A percentile compares a stretch with the other conserved stretches of the same genome.
These are phyloP conservation scores for Clarias fuscus DNA, from an alignment of 2,797 vertebrate species.

Conservation along the genomic window DNA sequence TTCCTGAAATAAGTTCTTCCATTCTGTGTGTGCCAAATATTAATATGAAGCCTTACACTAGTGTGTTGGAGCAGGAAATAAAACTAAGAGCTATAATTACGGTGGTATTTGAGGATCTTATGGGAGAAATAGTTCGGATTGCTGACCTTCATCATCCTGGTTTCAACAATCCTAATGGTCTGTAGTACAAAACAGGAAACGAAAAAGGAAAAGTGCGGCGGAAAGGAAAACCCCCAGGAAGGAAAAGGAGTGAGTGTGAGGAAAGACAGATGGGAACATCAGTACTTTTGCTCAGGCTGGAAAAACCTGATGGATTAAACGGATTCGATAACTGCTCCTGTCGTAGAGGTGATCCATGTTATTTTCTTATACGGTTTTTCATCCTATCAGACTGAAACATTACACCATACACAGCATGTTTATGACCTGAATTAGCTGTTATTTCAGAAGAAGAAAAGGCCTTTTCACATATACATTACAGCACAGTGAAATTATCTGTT, in stretches of 20 bases:
- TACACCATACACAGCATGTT: not conserved
- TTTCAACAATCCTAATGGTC: not conserved
- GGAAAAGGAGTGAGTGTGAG: not conserved
- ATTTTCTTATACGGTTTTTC: not conserved
- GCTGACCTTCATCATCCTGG: constrained; percentile 3
- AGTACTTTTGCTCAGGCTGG: not conserved
- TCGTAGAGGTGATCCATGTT: not conserved
- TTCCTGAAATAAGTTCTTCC: too few species aligned
- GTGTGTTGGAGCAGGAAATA: not conserved
- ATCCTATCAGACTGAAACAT: not conserved
- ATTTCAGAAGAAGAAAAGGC: too few species aligned
- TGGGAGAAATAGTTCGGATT: not conserved
- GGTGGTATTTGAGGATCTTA: not conserved
- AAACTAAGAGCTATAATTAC: not conserved
- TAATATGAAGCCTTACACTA: not conserved
- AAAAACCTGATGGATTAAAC: not conserved
- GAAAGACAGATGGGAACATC: not conserved
- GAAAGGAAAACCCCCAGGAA: not conserved
- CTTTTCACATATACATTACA: too few species aligned
- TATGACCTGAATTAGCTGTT: not conserved
- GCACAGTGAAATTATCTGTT: too few species aligned
- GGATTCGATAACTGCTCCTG: not conserved
- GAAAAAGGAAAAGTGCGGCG: not conserved
- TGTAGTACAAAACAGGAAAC: not conserved
- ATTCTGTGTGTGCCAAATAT: too few species aligned